phyloP scores from a whole-genome alignment of 23 tunicate genomes.

The Phallusia fumigata region DNA sequence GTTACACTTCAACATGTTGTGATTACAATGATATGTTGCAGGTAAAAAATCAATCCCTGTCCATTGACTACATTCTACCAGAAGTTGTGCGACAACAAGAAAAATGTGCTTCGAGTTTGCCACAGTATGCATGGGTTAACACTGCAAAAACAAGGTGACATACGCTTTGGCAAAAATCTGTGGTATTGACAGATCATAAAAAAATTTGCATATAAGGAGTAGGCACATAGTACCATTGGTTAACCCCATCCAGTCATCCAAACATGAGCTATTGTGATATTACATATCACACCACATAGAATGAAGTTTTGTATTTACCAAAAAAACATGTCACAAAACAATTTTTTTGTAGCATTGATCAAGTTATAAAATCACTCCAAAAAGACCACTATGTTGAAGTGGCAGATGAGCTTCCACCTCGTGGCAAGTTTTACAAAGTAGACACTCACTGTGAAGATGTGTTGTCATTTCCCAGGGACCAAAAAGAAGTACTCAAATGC shows the following conservation, averaged over 20 bases:
- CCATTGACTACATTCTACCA: slow-evolving; percentile 87
- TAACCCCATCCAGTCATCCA: too few species aligned
- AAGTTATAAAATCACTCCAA: slow-evolving; percentile 38
- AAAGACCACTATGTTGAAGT: slow-evolving; percentile 35
- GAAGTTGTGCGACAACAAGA: slow-evolving; percentile 75
- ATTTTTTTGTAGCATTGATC: slow-evolving; percentile 33
- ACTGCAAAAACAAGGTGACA: slow-evolving; percentile 72
- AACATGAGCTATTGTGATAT: too few species aligned
- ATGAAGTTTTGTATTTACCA: neutral
- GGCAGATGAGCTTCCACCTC: slow-evolving; percentile 43
- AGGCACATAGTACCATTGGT: too few species aligned
- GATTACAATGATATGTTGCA: slow-evolving; percentile 10
- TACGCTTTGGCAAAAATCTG: neutral
- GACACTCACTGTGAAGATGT: slow-evolving; percentile 89
- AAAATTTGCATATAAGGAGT: too few species aligned
- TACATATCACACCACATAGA: too few species aligned
- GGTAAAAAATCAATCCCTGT: slow-evolving; percentile 89
- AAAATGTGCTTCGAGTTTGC: slow-evolving; percentile 71
- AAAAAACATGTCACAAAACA: neutral
- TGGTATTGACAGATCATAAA: too few species aligned
- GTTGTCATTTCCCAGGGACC: slow-evolving; percentile 80
- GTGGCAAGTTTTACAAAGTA: slow-evolving; percentile 68
- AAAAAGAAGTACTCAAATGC: slow-evolving; percentile 67
- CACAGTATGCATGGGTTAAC: slow-evolving; percentile 92
- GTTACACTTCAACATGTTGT: neutral